These are phyloP conservation scores for Hypsibius dujardini DNA, from an alignment of 1,140 invertebrate genomes.

Conservation along the genomic window DNA sequence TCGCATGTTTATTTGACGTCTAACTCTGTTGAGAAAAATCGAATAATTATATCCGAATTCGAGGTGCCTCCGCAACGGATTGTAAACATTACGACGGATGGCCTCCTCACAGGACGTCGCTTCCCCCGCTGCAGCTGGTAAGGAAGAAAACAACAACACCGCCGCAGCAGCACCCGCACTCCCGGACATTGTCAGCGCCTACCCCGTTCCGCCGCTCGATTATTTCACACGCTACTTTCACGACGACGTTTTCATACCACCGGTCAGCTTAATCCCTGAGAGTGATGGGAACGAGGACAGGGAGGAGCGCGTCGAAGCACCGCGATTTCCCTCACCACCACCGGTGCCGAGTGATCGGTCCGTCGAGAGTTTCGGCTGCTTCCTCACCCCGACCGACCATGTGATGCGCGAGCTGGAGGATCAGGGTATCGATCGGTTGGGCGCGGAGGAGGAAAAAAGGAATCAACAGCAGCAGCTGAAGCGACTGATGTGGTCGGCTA, in stretches of 20 bases:
- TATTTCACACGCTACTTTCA: not conserved
- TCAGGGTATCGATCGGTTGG: not conserved
- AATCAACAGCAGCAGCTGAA: not conserved
- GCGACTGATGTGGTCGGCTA: not conserved
- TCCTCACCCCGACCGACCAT: not conserved
- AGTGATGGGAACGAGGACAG: not conserved
- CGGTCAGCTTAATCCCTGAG: not conserved
- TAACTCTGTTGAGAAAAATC: too few relatives aligned
- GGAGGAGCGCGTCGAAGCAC: not conserved
- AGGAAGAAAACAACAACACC: too few relatives aligned
- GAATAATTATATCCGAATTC: too few relatives aligned
- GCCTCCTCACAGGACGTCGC: too few relatives aligned
- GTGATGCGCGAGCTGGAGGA: not conserved
- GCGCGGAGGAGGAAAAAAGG: not conserved
- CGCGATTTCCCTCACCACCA: conserved; percentile 1
- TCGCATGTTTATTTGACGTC: too few relatives aligned
- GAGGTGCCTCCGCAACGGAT: too few relatives aligned
- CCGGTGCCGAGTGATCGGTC: not conserved
- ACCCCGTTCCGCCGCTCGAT: conserved; percentile 10
- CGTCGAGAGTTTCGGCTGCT: not conserved
- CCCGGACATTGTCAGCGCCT: not conserved
- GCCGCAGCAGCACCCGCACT: too few relatives aligned
- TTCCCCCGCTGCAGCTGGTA: too few relatives aligned
- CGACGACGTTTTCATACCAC: not conserved
- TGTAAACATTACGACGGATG: too few relatives aligned